Conservation (phyloP, 2,888 invertebrate genomes). For the Eupithecia pulchellata region DNA sequence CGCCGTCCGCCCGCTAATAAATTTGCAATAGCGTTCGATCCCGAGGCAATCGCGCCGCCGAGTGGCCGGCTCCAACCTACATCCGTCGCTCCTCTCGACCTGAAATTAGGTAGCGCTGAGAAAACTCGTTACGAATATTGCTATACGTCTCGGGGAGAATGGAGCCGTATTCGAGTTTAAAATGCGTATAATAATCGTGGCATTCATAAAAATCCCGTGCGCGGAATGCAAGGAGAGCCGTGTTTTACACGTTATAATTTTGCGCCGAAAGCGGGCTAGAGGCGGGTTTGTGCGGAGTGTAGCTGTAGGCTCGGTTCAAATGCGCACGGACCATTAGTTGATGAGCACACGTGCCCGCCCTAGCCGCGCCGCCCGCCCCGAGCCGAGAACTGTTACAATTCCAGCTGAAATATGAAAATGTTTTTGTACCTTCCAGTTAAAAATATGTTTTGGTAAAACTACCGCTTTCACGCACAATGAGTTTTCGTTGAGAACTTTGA, state of each 20-base stretch:
- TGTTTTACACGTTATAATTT: conserved; percentile 85
- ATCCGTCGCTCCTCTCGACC: conserved; percentile 67
- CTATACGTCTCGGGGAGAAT: conserved; percentile 82
- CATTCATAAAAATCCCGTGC: conserved; percentile 83
- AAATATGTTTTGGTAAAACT: conserved; percentile 79
- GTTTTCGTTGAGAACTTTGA: conserved; percentile 73
- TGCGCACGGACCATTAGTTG: conserved; percentile 86
- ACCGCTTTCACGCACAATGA: conserved; percentile 82
- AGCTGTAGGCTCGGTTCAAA: conserved; percentile 74
- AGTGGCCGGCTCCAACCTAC: conserved; percentile 56
- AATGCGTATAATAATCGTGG: conserved; percentile 84
- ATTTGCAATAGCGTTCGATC: conserved; percentile 83
- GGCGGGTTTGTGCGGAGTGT: conserved; percentile 78
- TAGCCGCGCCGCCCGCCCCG: conserved; percentile 52
- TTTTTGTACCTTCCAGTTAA: conserved; percentile 76
- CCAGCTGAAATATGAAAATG: conserved; percentile 82
- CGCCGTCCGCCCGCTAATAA: conserved; percentile 75
- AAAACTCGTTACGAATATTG: conserved; percentile 85
- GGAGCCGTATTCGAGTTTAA: conserved; percentile 82
- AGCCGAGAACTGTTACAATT: conserved; percentile 75
- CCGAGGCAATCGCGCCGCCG: conserved; percentile 64
- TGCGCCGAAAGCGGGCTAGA: conserved; percentile 80
- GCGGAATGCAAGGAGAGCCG: conserved; percentile 82
- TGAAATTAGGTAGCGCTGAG: conserved; percentile 82
- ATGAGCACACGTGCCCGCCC: conserved; percentile 82